These are phyloP conservation scores for Stichopus horrens DNA, from an alignment of 53 echinoderm and acorn worm species.

Conservation along the genomic window DNA sequence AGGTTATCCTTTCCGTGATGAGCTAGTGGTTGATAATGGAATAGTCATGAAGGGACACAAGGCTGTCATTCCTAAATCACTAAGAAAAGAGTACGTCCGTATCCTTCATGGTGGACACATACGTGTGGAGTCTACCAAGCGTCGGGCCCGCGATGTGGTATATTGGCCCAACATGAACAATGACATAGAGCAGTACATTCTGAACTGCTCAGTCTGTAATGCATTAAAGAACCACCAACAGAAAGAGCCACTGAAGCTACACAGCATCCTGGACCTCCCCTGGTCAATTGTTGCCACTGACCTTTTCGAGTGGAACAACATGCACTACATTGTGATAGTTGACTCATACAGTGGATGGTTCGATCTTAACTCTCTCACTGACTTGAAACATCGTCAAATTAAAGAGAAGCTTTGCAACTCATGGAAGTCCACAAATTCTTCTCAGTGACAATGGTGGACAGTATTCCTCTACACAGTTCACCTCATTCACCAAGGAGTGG, in stretches of 20 bases:
- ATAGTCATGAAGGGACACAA: neutral
- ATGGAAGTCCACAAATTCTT: slow-evolving; percentile 37
- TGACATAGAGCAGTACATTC: slow-evolving; percentile 15
- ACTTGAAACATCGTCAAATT: slow-evolving; percentile 35
- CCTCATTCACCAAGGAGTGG: slow-evolving; percentile 20
- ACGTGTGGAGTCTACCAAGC: slow-evolving; percentile 51
- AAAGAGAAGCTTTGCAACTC: slow-evolving; percentile 40
- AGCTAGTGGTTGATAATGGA: no score
- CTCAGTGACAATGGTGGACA: slow-evolving; percentile 44
- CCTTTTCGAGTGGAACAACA: slow-evolving; percentile 58
- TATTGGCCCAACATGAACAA: no score
- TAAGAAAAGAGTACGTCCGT: slow-evolving; percentile 33
- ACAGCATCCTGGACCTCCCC: slow-evolving; percentile 27
- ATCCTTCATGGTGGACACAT: slow-evolving; percentile 57
- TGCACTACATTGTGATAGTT: slow-evolving; percentile 46
- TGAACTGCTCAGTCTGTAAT: slow-evolving; percentile 30
- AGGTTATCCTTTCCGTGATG: no score
- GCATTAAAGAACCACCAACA: slow-evolving; percentile 43
- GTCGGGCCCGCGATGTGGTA: slow-evolving; percentile 46
- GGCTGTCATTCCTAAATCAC: slow-evolving; percentile 48
- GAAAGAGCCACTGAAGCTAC: slow-evolving; percentile 45
- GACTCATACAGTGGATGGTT: slow-evolving; percentile 64
- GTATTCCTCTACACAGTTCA: slow-evolving; percentile 22
- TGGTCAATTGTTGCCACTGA: slow-evolving; percentile 56
- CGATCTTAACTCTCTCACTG: slow-evolving; percentile 43